A percentile compares a stretch with the other conserved stretches of the same genome.
phyloP scores from a whole-genome alignment of 2,113 vertebrate genomes.

The human (Homo sapiens) region GRCh38 chr7:4359001-4359500 shows the following conservation, averaged over 20 bases:
- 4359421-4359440: not conserved
- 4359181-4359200: not conserved
- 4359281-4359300: not conserved
- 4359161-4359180: not conserved
- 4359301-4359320: not conserved
- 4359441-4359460: not conserved
- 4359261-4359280: not conserved
- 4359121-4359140: not conserved
- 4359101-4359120: not conserved
- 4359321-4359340: not conserved
- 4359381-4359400: not conserved
- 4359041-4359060: not conserved
- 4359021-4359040: not conserved
- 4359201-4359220: not conserved
- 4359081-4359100: not conserved
- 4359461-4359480: accelerated
- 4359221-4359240: not conserved
- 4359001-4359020: not conserved
- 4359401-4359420: not conserved
- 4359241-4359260: not conserved
- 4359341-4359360: accelerated
- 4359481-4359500: not conserved
- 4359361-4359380: accelerated
- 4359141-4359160: not conserved
- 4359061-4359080: not conserved